Percentiles rank a stretch among this genome's conserved stretches.
phyloP scores from a whole-genome alignment of 2,888 invertebrate species.

The Hypena proboscidalis region DNA sequence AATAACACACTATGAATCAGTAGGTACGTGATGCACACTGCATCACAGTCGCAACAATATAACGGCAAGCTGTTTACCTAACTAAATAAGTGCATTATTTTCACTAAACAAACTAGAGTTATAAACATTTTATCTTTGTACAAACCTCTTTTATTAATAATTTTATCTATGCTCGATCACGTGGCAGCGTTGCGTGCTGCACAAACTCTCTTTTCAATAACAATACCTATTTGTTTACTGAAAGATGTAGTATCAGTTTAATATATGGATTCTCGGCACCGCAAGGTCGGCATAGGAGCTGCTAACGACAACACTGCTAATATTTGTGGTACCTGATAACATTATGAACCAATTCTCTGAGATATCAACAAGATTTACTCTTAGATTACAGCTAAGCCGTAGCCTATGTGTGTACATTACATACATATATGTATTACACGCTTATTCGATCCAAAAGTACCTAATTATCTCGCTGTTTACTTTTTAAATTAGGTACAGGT shows the following conservation, averaged over 20 bases:
- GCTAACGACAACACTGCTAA: conserved; percentile 72
- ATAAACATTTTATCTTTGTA: conserved; percentile 19
- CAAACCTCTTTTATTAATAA: conserved; percentile 27
- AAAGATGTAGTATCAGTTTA: conserved; percentile 60
- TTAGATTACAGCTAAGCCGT: conserved; percentile 77
- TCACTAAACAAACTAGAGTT: conserved; percentile 18
- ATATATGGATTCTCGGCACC: conserved; percentile 60
- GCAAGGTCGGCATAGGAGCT: conserved; percentile 71
- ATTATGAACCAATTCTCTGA: conserved; percentile 79
- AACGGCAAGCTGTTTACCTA: conserved; percentile 7
- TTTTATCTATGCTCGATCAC: conserved; percentile 42
- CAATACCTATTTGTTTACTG: conserved; percentile 56
- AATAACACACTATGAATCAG: not conserved
- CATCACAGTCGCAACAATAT: conserved; percentile 5
- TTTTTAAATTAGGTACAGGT: not conserved
- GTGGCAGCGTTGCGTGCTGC: conserved; percentile 31
- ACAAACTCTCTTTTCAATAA: conserved; percentile 58
- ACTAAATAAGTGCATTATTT: conserved; percentile 21
- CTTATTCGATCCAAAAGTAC: conserved; percentile 47
- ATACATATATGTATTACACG: conserved; percentile 57
- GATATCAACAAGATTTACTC: conserved; percentile 80
- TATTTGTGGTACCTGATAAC: conserved; percentile 79
- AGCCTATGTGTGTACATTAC: conserved; percentile 62
- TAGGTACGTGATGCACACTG: conserved; percentile 1
- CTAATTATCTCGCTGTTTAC: conserved; percentile 14